Base-by-base conservation (phyloP, 30 jellyfish, hydroid and myxozoan species). In the Chironex yamaguchii region DNA sequence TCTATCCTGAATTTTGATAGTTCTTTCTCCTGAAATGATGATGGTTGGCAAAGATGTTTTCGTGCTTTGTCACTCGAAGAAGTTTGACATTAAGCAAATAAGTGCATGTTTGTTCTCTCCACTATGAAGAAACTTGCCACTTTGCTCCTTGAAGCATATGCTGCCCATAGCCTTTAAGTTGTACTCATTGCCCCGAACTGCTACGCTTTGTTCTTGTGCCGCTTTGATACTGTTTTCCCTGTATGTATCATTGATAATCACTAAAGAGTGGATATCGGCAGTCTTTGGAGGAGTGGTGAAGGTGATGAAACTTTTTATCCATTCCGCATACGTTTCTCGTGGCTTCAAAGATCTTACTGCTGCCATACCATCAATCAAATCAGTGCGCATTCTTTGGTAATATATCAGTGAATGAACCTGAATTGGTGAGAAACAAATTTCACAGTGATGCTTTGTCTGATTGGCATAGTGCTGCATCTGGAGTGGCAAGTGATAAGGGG, bases 101-200 rank as follows among this genome's bases (percentile, higher is more conserved):
- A 76, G 28, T 35, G 31, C 78, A 28, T 76, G 77, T 35, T 76
- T 76, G 28, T 76, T 76, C 34, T 32, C 70, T 35, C 50, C 36
- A 49, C 54, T 76, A 62, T 76, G 88, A 31, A 76, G 34, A 76
- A 76, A 48, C 28, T 76, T 77, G 58, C 88, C 88, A 76, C 30
- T 76, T 49, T 24, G 50, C 27, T 28, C 88, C 79, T 30, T 52
- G 36, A 17, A 77, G 88, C 88, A 76, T 76, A 51, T 76, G 88
- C 62, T 76, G 88, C n/a, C 31, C 86, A 49, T 42, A 36, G 17
- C 77, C 77, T 35, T 73, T 52, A 29, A 0, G 86, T 20, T 20
- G 21, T 28, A 54, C 71, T n/a, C 23, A n/a, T n/a, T n/a, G 22
- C 4, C 78, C 78, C 21, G 52, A 42, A 27, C 51, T 74, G 24